Conservation (phyloP, 1,140 invertebrate species). For the Pectinophora gossypiella region DNA sequence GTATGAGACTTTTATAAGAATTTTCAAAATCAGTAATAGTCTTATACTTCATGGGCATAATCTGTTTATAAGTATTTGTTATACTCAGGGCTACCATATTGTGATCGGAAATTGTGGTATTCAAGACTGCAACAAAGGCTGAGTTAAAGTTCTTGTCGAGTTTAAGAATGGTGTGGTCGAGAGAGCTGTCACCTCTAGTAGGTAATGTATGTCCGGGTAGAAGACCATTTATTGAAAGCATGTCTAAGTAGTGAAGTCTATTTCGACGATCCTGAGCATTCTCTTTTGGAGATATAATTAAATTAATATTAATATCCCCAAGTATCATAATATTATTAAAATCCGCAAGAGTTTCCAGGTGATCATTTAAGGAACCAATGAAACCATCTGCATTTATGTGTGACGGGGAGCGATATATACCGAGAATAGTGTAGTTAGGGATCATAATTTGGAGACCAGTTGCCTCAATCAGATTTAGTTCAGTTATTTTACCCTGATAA, state of each 20-base stretch:
- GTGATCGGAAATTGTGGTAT: slow-evolving; percentile 9
- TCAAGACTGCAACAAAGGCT: slow-evolving; percentile 1
- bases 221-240: neutral
- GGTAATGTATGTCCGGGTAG: slow-evolving; percentile 5
- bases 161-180: slow-evolving; percentile 11
- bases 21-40: slow-evolving; percentile 2
- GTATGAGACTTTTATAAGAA: neutral
- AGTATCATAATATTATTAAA: neutral
- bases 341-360: neutral
- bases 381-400: neutral
- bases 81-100: neutral
- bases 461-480: neutral
- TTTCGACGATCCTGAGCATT: neutral
- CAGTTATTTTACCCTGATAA: neutral
- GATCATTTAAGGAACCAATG: neutral
- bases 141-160: neutral
- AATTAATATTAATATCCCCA: slow-evolving; percentile 1
- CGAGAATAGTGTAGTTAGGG: slow-evolving; percentile 7
- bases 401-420: slow-evolving; percentile 14
- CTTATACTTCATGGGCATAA: neutral
- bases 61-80: neutral
- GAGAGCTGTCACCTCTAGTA: slow-evolving; percentile 8
- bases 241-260: slow-evolving; percentile 3
- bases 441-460: slow-evolving; percentile 2
- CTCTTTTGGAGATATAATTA: neutral